These are phyloP conservation scores for Pterocles gutturalis DNA, from an alignment of 2,113 vertebrate genomes.

Conservation along the genomic window DNA sequence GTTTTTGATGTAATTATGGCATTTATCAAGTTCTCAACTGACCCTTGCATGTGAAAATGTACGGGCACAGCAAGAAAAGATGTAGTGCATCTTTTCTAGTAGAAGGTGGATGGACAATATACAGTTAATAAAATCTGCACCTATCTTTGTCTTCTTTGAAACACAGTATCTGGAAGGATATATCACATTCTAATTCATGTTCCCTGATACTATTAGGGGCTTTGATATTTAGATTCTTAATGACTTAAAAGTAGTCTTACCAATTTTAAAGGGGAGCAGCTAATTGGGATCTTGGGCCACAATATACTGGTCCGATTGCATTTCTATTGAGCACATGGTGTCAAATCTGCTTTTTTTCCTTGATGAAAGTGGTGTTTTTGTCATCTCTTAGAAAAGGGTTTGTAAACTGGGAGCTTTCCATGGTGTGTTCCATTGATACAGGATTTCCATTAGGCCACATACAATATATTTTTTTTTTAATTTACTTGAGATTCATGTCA, in stretches of 20 bases:
- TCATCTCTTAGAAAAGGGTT: background rate
- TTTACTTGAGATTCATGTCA: fast-evolving
- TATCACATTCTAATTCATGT: background rate
- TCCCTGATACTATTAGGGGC: background rate
- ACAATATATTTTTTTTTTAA: too few relatives aligned
- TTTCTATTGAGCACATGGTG: background rate
- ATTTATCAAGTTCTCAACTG: background rate
- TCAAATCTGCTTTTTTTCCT: background rate
- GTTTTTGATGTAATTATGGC: fast-evolving
- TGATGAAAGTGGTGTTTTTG: fast-evolving
- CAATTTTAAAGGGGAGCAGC: background rate
- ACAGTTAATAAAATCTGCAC: background rate
- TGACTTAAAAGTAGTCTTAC: background rate
- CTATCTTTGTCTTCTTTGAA: background rate
- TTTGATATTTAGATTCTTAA: background rate
- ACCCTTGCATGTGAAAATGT: fast-evolving
- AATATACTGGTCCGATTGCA: background rate
- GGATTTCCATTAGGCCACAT: background rate
- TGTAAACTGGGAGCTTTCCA: background rate
- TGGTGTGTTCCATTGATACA: background rate
- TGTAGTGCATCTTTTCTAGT: background rate
- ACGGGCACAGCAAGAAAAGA: background rate
- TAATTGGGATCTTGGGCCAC: background rate
- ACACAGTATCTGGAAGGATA: background rate
- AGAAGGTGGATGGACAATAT: background rate